Evolutionary conservation across 2,113 vertebrate species (phyloP).

Genomic region (Rhabdomys dilectus): DNA sequence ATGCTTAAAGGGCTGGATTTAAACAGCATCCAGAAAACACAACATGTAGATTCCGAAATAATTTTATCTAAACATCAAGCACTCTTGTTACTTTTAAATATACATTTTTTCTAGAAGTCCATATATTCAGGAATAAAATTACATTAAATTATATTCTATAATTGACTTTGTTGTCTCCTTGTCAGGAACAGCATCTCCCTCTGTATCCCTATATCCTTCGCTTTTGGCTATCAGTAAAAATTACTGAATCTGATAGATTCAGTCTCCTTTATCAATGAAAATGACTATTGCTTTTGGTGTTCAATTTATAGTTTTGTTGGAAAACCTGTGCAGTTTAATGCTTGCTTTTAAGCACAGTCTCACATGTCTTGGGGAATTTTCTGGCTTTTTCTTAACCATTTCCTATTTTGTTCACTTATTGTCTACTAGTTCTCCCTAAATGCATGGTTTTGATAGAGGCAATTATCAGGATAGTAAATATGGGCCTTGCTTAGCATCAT

Average conservation of each 20-base stretch:
- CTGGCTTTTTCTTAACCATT: neutral
- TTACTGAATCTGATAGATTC: neutral
- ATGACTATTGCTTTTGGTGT: neutral
- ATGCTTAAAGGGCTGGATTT: neutral
- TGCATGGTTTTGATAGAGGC: neutral
- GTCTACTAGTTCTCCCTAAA: neutral
- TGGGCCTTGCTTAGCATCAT: neutral
- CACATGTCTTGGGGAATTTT: no score
- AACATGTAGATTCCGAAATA: neutral
- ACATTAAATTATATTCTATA: neutral
- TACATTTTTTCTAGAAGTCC: neutral
- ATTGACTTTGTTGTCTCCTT: neutral
- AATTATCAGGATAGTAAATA: neutral
- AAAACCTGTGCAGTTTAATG: neutral
- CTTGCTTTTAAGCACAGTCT: neutral
- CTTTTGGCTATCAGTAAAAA: neutral
- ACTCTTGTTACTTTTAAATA: neutral
- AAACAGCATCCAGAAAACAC: neutral
- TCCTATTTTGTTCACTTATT: neutral
- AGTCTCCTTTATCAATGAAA: neutral
- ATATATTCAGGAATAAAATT: neutral
- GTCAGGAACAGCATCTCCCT: neutral
- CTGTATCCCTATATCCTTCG: neutral
- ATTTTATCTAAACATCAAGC: neutral
- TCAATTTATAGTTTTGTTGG: neutral